These are phyloP conservation scores for Eupeodes corollae DNA, from an alignment of 1,140 invertebrate species.

Conservation along the genomic window DNA sequence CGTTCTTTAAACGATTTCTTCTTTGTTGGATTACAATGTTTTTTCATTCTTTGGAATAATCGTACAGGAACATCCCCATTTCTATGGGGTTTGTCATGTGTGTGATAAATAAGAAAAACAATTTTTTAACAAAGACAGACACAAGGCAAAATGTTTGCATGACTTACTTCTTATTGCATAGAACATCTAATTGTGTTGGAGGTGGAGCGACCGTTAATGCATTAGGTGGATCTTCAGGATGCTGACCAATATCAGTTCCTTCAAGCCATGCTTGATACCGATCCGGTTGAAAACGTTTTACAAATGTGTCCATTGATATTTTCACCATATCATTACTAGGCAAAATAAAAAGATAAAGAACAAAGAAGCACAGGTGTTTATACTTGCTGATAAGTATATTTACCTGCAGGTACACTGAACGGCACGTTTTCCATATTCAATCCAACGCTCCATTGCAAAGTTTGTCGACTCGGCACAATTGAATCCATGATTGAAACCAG, in stretches of 20 bases:
- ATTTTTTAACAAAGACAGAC: background rate
- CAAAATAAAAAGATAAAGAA: constrained; percentile 15
- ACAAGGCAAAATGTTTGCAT: background rate
- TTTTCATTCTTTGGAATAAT: constrained; percentile 28
- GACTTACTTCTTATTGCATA: constrained; percentile 35
- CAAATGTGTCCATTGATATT: constrained; percentile 96
- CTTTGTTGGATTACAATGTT: constrained; percentile 35
- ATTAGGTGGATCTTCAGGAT: constrained; percentile 74
- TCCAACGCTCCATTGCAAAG: constrained; percentile 93
- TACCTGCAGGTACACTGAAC: constrained; percentile 64
- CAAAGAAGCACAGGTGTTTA: too few relatives aligned
- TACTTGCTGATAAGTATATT: too few relatives aligned
- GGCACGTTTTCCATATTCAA: constrained; percentile 94
- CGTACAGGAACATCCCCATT: constrained; percentile 8
- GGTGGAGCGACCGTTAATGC: constrained; percentile 14
- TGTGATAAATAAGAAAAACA: too few relatives aligned
- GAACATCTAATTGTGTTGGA: constrained; percentile 27
- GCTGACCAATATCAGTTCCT: constrained; percentile 79
- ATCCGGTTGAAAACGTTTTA: constrained; percentile 87
- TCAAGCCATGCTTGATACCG: constrained; percentile 50
- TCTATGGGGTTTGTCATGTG: constrained; percentile 2
- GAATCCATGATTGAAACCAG: constrained; percentile 95
- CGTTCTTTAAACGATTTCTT: constrained; percentile 36
- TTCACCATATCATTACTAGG: constrained; percentile 85
- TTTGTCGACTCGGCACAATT: constrained; percentile 99